Evolutionary conservation across 2,113 vertebrate genomes (phyloP).

Genomic region (Alexandromys fortis): DNA sequence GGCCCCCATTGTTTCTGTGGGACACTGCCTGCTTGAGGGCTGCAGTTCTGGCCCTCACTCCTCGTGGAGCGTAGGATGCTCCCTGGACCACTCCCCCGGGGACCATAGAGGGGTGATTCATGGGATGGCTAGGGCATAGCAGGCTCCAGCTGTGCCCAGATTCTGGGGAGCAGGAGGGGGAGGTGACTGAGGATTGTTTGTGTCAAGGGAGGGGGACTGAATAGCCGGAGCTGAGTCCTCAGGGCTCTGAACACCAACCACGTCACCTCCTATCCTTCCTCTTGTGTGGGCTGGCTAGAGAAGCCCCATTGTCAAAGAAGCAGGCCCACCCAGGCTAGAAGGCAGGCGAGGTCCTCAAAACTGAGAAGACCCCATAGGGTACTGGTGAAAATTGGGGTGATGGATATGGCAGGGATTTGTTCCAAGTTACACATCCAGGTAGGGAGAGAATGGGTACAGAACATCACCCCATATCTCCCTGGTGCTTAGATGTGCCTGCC

Average conservation of each 20-base stretch:
- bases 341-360: slow-evolving; percentile 32
- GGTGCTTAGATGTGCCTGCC: neutral
- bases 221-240: slow-evolving; percentile 66
- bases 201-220: slow-evolving; percentile 78
- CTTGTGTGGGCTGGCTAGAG: slow-evolving; percentile 77
- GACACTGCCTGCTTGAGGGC: slow-evolving; percentile 79
- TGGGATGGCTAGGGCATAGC: slow-evolving; percentile 90
- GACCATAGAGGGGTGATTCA: slow-evolving; percentile 95
- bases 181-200: slow-evolving; percentile 86
- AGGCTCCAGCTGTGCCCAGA: slow-evolving; percentile 88
- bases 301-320: slow-evolving; percentile 80
- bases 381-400: neutral
- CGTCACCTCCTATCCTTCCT: slow-evolving; percentile 80
- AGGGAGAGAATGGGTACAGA: neutral
- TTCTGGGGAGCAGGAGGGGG: slow-evolving; percentile 73
- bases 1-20: slow-evolving; percentile 90
- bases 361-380: neutral
- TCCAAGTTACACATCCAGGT: neutral
- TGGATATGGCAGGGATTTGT: neutral
- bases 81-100: slow-evolving; percentile 91
- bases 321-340: slow-evolving; percentile 70
- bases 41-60: slow-evolving; percentile 87
- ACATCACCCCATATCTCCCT: neutral
- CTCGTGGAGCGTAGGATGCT: slow-evolving; percentile 82
- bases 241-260: slow-evolving; percentile 65